Evolutionary conservation across 1,140 invertebrate species (phyloP), one percentile per base, ranked within the genome.

Genomic region (Bemisia tabaci): DNA sequence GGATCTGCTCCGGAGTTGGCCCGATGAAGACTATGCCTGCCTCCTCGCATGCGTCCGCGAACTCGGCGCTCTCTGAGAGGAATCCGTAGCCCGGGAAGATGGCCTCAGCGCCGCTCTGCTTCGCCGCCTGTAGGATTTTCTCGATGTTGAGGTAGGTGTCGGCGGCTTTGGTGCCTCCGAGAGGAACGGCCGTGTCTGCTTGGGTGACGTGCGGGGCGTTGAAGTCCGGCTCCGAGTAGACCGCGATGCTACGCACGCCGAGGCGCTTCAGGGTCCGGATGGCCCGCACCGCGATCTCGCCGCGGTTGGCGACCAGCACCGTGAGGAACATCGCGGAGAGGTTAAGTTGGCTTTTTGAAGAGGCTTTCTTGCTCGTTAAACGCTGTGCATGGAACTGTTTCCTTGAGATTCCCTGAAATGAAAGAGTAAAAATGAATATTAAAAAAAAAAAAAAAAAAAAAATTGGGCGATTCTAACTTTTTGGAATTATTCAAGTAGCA

Each of bases 31-130:
- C 88, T 1, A 97, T 77, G 62, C 83, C 84, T 69, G 87, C 81
- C 61, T 84, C 79, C 58, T 65, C 25, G n/a, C 25, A 24, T 5
- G 26, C 59, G 2, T 39, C 85, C 17, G 91, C 91, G 76, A 95
- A 95, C 74, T 94, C 91, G 2, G 87, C 84, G 80, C 93, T 95
- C 80, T 95, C 92, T 0, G 92, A 94, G 0, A 95, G 79, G 75
- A 95, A 95, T 23, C 92, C 92, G 81, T 95, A 95, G 0, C 92
- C 93, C 5, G 92, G 77, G 72, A 78, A 76, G 58, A 85, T 83
- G 33, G 84, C 86, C 75, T 87, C 77, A 22, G 85, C 79, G 58
- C 81, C 82, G 22, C 11, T 85, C 39, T 79, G 70, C 64, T 79
- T 76, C 33, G 83, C 77, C 11, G 82, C 86, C 59, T 85, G 75